These are phyloP conservation scores for Caenorhabditis imperialis DNA, from an alignment of 2,888 invertebrate species.

Conservation along the genomic window DNA sequence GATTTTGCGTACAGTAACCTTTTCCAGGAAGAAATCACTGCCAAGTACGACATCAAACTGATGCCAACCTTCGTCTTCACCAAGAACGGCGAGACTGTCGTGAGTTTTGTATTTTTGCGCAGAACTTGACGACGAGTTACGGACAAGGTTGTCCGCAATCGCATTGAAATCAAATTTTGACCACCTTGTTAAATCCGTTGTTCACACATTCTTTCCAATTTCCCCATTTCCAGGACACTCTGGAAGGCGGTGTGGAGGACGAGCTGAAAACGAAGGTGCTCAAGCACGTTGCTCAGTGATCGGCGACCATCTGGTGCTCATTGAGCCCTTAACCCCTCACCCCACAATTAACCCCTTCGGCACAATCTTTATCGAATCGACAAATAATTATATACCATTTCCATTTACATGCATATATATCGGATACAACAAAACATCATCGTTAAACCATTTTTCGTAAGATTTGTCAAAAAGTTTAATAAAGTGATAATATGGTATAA, in stretches of 20 bases:
- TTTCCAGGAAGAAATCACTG: constrained; percentile 69
- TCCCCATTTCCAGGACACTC: constrained; percentile 56
- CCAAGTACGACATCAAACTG: constrained; percentile 72
- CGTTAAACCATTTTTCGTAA: too few relatives aligned
- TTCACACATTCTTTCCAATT: constrained; percentile 5
- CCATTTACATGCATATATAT: too few relatives aligned
- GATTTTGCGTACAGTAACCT: too few relatives aligned
- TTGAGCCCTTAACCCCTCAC: constrained; percentile 35
- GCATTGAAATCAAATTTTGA: too few relatives aligned
- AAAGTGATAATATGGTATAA: too few relatives aligned
- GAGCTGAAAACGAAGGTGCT: constrained; percentile 56
- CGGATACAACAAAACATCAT: too few relatives aligned
- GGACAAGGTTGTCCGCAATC: too few relatives aligned
- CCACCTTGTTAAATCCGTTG: too few relatives aligned
- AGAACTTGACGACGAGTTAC: too few relatives aligned
- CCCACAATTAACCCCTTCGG: constrained; percentile 42
- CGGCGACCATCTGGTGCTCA: constrained; percentile 44
- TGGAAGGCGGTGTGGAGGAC: constrained; percentile 74
- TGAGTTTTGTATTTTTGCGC: constrained; percentile 51
- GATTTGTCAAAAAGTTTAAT: too few relatives aligned
- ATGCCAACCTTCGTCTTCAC: constrained; percentile 77
- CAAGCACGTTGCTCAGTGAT: constrained; percentile 41
- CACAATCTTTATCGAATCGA: constrained; percentile 33
- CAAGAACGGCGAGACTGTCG: constrained; percentile 70
- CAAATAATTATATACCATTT: constrained; percentile 37